phyloP scores from a whole-genome alignment of 2,113 vertebrate genomes.

The Meriones unguiculatus region DNA sequence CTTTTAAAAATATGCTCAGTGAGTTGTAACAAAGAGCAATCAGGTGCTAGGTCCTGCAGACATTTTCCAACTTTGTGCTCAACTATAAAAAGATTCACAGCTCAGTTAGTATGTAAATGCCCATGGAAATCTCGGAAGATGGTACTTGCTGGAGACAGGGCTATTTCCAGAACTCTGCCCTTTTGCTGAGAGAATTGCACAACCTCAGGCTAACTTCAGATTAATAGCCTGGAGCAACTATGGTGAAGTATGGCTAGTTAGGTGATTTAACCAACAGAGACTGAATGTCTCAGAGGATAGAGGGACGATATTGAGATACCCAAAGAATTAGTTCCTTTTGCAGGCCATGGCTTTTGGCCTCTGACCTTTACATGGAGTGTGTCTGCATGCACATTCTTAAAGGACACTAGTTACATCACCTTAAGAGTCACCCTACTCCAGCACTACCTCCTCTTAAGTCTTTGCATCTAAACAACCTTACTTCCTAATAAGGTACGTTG shows the following conservation, averaged over 20 bases:
- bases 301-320: not conserved
- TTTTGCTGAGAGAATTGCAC: not conserved
- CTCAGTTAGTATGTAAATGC: not conserved
- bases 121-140: not conserved
- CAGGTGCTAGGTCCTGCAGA: not conserved
- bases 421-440: not conserved
- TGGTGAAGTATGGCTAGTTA: not conserved
- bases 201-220: not conserved
- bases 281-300: not conserved
- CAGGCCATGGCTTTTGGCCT: not conserved
- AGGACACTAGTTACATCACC: not conserved
- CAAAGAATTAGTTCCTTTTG: not conserved
- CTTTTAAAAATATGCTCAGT: not conserved
- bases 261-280: not conserved
- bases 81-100: not conserved
- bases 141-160: not conserved
- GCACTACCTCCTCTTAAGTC: not conserved
- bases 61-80: not conserved
- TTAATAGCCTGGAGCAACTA: not conserved
- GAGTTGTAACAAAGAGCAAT: not conserved
- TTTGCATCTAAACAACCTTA: not conserved
- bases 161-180: not conserved
- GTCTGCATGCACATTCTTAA: not conserved
- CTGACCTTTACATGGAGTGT: not conserved
- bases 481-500: not conserved